Base-by-base conservation (phyloP, 1,140 invertebrate genomes). In the Diorhabda carinulata region DNA sequence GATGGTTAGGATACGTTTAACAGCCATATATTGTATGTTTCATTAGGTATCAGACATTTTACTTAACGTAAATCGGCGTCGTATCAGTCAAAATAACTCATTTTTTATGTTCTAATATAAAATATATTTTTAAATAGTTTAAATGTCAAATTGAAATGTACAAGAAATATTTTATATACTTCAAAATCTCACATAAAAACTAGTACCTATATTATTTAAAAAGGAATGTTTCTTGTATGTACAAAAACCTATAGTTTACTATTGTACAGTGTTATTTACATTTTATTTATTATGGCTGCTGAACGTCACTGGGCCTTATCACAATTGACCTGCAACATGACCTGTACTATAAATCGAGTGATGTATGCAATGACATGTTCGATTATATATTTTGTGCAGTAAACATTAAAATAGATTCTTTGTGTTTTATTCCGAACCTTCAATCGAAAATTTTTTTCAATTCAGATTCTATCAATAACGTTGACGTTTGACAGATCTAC, bases 371-470 rank as follows among this genome's bases (percentile, higher is more conserved):
- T 77, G 77, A 77, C 73, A 78, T 79, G 77, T 78, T 78, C 72
- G 73, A 79, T 77, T 74, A 79, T 79, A 79, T 79, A 79, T 79
- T 79, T 79, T 79, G 78, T 79, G 78, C 78, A 79, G 78, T 79
- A 79, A 79, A 79, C 74, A 74, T 71, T 79, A 78, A 79, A 77
- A 77, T 78, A 78, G 76, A 75, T 66, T 45, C 58, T 65, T n/a
- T 69, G 68, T 70, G 69, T 72, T 77, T 77, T 72, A 72, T 72
- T 77, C 73, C 43, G n/a, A 7, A 56, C 52, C 52, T 56, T 56
- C 25, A 25, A 25, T 25, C 25, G 2, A 25, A 25, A 25, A 25
- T 25, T 25, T 25, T 25, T 25, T 25, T 25, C 25, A 25, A 25
- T 25, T 25, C 2, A 25, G 25, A 25, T 25, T 25, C 25, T 25